Percentiles rank a stretch among this genome's conserved stretches.
Evolutionary conservation across 1,140 invertebrate species (phyloP).

Genomic region (Lordiphosa clarofinis): DNA sequence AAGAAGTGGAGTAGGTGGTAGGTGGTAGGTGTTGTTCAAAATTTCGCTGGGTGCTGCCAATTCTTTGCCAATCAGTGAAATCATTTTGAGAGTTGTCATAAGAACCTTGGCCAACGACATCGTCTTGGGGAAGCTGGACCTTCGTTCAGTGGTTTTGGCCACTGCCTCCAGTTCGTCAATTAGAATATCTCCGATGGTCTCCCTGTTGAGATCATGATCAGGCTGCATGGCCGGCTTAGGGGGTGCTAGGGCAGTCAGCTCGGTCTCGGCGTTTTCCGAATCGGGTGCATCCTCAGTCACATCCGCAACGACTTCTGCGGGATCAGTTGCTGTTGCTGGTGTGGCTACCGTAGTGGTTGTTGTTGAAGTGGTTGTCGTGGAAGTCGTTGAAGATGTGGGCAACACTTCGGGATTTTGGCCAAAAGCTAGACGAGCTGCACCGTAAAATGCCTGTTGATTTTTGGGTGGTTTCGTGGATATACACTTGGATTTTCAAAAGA

Average conservation of each 20-base stretch:
- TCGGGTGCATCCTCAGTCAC: conserved; percentile 16
- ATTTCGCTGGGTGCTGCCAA: conserved; percentile 18
- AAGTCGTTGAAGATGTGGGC: conserved; percentile 59
- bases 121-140: conserved; percentile 48
- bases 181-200: conserved; percentile 62
- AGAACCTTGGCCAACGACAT: conserved; percentile 56
- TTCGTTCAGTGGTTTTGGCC: conserved; percentile 56
- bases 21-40: conserved; percentile 12
- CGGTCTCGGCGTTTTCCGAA: conserved; percentile 29
- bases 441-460: conserved; percentile 75
- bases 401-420: conserved; percentile 77
- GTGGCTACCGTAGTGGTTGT: conserved; percentile 32
- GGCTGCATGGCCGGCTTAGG: conserved; percentile 19
- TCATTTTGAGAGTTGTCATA: conserved; percentile 29
- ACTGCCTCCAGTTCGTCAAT: conserved; percentile 54
- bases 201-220: conserved; percentile 55
- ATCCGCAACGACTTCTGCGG: conserved; percentile 6
- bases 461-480: conserved; percentile 75
- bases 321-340: conserved; percentile 21
- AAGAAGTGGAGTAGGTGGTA: too few relatives aligned
- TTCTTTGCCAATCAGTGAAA: conserved; percentile 17
- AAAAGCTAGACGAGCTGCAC: conserved; percentile 75
- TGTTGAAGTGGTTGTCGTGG: conserved; percentile 49
- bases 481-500: conserved; percentile 70
- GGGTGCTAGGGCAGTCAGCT: conserved; percentile 28